Conservation (phyloP, 2,113 vertebrate genomes). For the Stictonetta naevosa region DNA sequence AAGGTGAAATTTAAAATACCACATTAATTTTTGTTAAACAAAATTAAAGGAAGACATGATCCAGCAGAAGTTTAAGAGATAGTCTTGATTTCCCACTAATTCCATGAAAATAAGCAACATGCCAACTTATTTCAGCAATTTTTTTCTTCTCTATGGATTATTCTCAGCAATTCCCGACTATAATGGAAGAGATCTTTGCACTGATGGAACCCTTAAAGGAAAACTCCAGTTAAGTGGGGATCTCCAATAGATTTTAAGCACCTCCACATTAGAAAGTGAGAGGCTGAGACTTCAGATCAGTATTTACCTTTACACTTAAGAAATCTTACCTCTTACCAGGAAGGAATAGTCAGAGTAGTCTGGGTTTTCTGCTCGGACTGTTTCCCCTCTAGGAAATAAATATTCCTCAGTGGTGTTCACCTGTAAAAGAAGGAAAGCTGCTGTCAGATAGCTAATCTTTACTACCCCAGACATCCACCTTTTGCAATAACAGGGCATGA, state of each 20-base stretch:
- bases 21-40: neutral
- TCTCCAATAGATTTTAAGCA: neutral
- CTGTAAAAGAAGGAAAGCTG: neutral
- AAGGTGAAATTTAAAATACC: neutral
- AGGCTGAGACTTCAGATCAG: neutral
- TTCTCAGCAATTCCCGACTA: neutral
- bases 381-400: neutral
- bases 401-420: neutral
- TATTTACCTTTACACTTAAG: neutral
- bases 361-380: neutral
- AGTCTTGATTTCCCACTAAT: neutral
- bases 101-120: neutral
- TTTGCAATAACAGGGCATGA: neutral
- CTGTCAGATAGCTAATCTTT: neutral
- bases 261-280: neutral
- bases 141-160: neutral
- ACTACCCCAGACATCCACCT: neutral
- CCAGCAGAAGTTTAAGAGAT: neutral
- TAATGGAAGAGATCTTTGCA: neutral
- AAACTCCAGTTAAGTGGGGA: accelerated
- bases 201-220: neutral
- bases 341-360: neutral
- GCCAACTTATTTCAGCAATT: neutral
- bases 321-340: neutral
- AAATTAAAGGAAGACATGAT: neutral